Percentiles rank a stretch among this genome's conserved stretches.
phyloP scores from a whole-genome alignment of 2,113 vertebrate genomes.

The Rhinolophus ferrumequinum region DNA sequence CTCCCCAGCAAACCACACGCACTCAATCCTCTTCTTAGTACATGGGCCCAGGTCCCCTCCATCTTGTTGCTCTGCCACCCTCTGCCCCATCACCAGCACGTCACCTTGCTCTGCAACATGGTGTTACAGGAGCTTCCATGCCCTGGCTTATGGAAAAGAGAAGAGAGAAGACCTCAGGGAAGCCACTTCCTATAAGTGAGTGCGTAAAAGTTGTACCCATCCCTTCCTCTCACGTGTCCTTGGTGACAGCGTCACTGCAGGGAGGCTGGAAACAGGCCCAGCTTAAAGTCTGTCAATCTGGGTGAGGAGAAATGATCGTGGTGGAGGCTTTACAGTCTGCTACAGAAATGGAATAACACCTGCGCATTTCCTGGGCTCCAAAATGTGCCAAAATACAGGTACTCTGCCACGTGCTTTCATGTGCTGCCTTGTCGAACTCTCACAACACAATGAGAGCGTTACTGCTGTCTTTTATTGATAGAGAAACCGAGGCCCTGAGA shows the following conservation, averaged over 20 bases:
- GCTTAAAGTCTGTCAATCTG: neutral
- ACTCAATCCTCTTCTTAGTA: neutral
- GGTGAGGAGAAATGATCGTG: neutral
- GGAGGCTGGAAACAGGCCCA: neutral
- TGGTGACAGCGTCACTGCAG: neutral
- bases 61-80: neutral
- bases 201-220: neutral
- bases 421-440: neutral
- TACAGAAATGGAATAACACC: neutral
- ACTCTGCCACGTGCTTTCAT: neutral
- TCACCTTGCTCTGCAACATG: neutral
- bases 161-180: neutral
- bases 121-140: neutral
- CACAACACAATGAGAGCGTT: neutral
- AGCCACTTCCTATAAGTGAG: neutral
- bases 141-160: neutral
- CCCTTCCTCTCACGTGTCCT: neutral
- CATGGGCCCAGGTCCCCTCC: neutral
- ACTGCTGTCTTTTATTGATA: neutral
- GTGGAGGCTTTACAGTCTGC: neutral
- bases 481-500: neutral
- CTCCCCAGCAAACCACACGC: neutral
- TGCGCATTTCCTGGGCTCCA: neutral
- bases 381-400: neutral
- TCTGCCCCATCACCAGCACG: neutral